These are phyloP conservation scores for Conomelus anceps DNA, from an alignment of 2,888 invertebrate genomes.

Conservation along the genomic window DNA sequence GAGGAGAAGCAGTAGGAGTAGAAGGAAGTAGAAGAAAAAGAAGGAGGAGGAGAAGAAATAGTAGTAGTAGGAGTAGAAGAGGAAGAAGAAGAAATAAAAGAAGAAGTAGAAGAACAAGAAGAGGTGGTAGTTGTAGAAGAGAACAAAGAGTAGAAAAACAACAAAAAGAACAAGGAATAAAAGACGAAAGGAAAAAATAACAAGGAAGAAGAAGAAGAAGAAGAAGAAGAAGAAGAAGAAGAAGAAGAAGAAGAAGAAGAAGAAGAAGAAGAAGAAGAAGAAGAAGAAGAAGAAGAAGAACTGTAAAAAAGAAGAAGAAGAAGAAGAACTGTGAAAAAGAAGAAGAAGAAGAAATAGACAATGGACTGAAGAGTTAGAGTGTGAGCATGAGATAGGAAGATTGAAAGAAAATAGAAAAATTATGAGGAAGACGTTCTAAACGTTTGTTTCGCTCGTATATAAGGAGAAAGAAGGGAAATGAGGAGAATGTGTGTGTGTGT, in stretches of 20 bases:
- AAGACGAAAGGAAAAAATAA: background rate
- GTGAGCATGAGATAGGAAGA: background rate
- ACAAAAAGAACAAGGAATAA: background rate
- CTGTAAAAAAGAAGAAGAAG: background rate
- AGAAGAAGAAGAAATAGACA: background rate
- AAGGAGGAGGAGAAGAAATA: background rate
- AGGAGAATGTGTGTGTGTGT: background rate
- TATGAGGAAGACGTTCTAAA: background rate
- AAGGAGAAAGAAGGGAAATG: background rate
- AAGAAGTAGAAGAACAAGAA: background rate
- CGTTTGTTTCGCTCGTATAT: background rate
- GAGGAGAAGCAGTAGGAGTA: background rate
- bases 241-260: no score
- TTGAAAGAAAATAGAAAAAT: background rate
- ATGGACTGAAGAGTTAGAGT: no score
- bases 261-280: background rate
- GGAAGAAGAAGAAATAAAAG: background rate
- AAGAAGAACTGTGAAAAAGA: background rate
- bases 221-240: no score
- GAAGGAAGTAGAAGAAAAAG: background rate
- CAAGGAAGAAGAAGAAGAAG: background rate
- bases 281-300: background rate
- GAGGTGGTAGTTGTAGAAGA: background rate
- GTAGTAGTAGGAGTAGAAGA: background rate
- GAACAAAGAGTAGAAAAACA: background rate